Conservation (phyloP, 2,113 vertebrate species). For the Phyllostomus hastatus region DNA sequence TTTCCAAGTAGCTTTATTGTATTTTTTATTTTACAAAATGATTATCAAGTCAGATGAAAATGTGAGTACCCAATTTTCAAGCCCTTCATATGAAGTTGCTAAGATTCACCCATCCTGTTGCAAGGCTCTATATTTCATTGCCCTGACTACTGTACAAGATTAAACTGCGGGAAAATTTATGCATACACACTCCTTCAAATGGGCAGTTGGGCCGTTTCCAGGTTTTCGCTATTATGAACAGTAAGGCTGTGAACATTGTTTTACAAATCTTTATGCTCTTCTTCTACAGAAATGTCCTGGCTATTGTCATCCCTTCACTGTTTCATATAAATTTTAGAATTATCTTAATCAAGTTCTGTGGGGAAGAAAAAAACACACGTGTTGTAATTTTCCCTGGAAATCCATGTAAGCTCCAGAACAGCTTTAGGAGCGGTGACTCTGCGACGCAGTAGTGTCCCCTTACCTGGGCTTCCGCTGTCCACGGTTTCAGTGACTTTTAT, state of each 20-base stretch:
- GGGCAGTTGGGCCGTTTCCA: not conserved
- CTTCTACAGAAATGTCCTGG: not conserved
- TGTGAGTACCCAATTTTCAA: not conserved
- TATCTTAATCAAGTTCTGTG: slow-evolving; percentile 16
- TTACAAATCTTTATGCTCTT: not conserved
- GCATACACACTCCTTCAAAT: not conserved
- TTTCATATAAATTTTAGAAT: not conserved
- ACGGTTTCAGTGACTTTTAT: not conserved
- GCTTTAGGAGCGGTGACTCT: not conserved
- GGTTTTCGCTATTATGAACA: not conserved
- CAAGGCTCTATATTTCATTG: not conserved
- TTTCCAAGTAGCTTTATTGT: not conserved
- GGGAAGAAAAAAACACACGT: not conserved
- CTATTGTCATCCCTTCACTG: not conserved
- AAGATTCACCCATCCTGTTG: not conserved
- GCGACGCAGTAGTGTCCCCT: not conserved
- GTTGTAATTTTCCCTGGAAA: not conserved
- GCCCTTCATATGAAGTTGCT: not conserved
- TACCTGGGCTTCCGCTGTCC: not conserved
- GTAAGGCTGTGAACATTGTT: not conserved
- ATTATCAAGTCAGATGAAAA: not conserved
- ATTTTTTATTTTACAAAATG: slow-evolving; percentile 14
- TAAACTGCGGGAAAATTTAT: not conserved
- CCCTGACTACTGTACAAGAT: not conserved
- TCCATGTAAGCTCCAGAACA: not conserved